Base-by-base conservation (phyloP, 2,113 vertebrate species). In the Oreotrochilus melanogaster region DNA sequence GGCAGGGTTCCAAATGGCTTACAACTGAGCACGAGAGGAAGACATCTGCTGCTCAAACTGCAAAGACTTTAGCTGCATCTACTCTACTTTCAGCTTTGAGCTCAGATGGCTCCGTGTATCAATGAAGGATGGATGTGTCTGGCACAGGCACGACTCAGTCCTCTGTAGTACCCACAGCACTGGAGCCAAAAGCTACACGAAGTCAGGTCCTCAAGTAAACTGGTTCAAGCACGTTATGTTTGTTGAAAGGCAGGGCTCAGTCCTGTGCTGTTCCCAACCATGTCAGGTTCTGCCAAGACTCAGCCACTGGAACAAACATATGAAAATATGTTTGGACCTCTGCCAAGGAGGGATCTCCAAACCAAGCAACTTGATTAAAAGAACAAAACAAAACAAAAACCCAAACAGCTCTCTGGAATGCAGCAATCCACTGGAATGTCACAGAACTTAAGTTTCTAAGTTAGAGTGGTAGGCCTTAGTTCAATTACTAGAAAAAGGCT, bases 251-350 rank as follows among this genome's bases (percentile, higher is more conserved):
- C 51, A 48, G 53, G 72, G 39, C 83, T 93, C 4, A 1, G 69
- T 78, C 47, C 61, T 65, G 10, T 2, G 33, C 51, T 0, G 0
- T 19, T 9, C 22, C 37, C 0, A 0, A 33, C 16, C 39, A 23
- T 30, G 31, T 30, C 66, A 84, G 10, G 10, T 78, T 90, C 69
- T 95, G 53, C 69, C 69, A 92, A 89, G 89, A 47, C 31, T 82
- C 65, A 85, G 53, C 27, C 86, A 70, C 45, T 15, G 37, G 78
- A 93, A 91, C 35, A 94, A 93, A 95, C 1, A 5, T 14, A 72
- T 42, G 61, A 84, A 92, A 91, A 64, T 39, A 80, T 27, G 11
- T 53, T 60, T 72, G 66, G 57, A 42, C 18, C 3, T 71, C 61
- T 75, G 67, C n/a, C 80, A 92, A 57, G 6, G 5, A 78, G 17